Base-by-base conservation (phyloP, 2,113 vertebrate genomes). In the Cepphus grylle region DNA sequence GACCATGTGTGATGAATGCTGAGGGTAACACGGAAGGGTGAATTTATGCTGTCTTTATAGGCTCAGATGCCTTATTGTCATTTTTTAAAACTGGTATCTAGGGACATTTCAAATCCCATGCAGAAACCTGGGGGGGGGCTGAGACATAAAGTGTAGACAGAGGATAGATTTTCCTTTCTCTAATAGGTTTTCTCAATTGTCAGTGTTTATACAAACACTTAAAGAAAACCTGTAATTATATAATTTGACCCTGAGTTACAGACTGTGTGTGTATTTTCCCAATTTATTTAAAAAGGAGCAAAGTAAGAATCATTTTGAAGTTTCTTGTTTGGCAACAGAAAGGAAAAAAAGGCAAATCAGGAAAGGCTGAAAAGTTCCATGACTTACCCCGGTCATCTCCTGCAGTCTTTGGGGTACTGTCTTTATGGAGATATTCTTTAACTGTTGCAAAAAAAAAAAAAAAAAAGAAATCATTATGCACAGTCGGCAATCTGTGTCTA, bases 151-250 rank as follows among this genome's bases (percentile, higher is more conserved):
- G 86, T 53, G n/a, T 21, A 45, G 92, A 36, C 70, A 78, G 34
- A 89, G 83, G 91, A 93, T 90, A 96, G 69, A 67, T 94, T 97
- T 95, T 67, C 91, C 69, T 96, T 94, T 95, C 95, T 86, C 67
- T 69, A 50, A 29, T 30, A 38, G 70, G 16, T 69, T 70, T 77
- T 65, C 59, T 87, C 14, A 27, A 1, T 72, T 80, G 43, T 72
- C 80, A 40, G 25, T 8, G 25, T 86, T 91, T 70, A 58, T 80
- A 23, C 47, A 91, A 87, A 56, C 76, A 82, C 87, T 94, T 83
- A 38, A 90, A 95, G 87, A 97, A 98, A 97, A 96, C 95, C 93
- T 86, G 29, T 93, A 88, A 94, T 96, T 96, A 55, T 43, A 73
- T 78, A 26, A 94, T 94, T 52, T 94, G 36, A 55, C 78, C 71